Evolutionary conservation across 2,113 vertebrate genomes (phyloP).

Genomic region (Alexandromys fortis): DNA sequence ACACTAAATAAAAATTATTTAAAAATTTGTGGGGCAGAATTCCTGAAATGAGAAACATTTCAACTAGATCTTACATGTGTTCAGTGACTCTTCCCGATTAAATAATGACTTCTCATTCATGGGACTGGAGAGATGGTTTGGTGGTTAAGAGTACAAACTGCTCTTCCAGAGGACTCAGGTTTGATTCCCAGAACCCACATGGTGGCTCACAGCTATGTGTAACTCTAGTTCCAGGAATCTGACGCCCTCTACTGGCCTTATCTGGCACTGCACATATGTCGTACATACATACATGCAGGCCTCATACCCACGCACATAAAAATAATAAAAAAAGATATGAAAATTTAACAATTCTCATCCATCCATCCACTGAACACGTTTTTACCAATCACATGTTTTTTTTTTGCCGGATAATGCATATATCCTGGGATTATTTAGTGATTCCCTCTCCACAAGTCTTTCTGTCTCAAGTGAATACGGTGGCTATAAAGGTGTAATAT

Average conservation of each 20-base stretch:
- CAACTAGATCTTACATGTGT: neutral
- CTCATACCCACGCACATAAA: neutral
- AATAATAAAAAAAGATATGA: neutral
- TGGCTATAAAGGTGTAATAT: constrained; percentile 20
- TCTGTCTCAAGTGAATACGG: constrained; percentile 46
- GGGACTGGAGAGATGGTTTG: neutral
- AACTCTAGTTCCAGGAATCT: neutral
- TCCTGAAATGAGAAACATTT: neutral
- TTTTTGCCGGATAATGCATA: neutral
- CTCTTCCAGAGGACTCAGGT: neutral
- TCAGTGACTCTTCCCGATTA: neutral
- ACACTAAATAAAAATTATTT: neutral
- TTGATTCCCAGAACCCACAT: neutral
- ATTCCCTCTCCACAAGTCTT: neutral
- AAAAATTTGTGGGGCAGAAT: neutral
- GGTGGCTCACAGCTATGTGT: neutral
- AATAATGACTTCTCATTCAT: neutral
- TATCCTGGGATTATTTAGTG: neutral
- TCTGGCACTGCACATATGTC: neutral
- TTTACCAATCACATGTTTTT: constrained; percentile 24
- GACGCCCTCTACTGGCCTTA: neutral
- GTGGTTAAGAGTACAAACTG: neutral
- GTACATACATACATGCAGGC: neutral
- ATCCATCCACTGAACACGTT: constrained; percentile 35
- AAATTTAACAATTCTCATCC: neutral